A percentile compares a stretch with the other conserved stretches of the same genome.
Evolutionary conservation across 2,888 invertebrate species (phyloP).

Genomic region (Drosophila demipolita): DNA sequence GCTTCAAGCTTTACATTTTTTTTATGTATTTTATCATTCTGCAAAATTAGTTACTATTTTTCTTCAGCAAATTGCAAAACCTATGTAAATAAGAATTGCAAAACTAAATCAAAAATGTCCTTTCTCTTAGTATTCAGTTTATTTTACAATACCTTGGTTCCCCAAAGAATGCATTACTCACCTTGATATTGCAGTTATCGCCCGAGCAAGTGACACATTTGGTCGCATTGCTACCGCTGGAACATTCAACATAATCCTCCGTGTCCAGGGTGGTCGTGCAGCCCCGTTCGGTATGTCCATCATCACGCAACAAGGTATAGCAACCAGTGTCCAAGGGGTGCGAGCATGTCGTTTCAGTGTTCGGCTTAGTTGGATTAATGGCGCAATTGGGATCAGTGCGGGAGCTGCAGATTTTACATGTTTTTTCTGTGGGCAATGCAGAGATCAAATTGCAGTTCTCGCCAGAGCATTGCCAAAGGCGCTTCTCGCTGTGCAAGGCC

Average conservation of each 20-base stretch:
- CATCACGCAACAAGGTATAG: conserved; percentile 68
- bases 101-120: background rate
- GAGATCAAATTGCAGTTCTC: conserved; percentile 77
- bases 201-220: conserved; percentile 71
- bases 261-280: conserved; percentile 69
- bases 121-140: background rate
- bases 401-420: conserved; percentile 76
- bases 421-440: conserved; percentile 55
- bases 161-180: conserved; percentile 21
- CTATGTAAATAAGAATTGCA: background rate
- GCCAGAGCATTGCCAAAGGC: conserved; percentile 72
- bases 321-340: conserved; percentile 68
- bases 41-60: background rate
- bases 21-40: too few species aligned
- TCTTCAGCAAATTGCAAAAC: background rate
- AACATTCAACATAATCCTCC: conserved; percentile 68
- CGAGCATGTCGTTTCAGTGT: conserved; percentile 52
- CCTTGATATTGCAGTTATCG: conserved; percentile 71
- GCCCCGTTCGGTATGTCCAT: conserved; percentile 81
- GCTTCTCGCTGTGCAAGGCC: conserved; percentile 55
- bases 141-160: background rate
- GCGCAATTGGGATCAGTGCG: conserved; percentile 72
- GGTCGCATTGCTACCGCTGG: conserved; percentile 47
- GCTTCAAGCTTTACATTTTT: too few species aligned
- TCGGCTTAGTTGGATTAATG: conserved; percentile 44